phyloP scores from a whole-genome alignment of 2,113 vertebrate genomes.

The Prietella phreatophila region DNA sequence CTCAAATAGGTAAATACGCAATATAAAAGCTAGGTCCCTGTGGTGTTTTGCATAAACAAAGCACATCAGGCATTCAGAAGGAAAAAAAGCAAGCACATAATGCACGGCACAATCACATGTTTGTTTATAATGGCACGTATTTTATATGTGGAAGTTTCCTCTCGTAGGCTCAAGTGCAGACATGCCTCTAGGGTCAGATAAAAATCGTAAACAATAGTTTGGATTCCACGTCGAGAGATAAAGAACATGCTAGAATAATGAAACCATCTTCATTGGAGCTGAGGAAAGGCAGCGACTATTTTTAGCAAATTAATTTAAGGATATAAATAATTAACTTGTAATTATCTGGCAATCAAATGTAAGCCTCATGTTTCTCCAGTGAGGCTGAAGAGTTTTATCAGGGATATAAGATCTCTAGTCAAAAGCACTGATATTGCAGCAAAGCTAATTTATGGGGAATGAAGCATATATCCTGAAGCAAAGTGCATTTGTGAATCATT shows the following conservation, averaged over 20 bases:
- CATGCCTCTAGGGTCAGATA: not conserved
- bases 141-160: not conserved
- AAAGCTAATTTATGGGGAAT: no score
- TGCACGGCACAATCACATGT: no score
- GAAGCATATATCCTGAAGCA: no score
- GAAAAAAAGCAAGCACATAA: not conserved
- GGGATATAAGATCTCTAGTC: not conserved
- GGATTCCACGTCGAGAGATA: conserved; percentile 45
- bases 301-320: conserved; percentile 80
- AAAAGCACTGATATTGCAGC: not conserved
- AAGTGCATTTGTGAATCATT: no score
- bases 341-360: conserved; percentile 79
- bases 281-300: conserved; percentile 69
- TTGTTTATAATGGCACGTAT: not conserved
- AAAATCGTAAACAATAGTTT: not conserved
- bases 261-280: conserved; percentile 66
- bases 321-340: conserved; percentile 83
- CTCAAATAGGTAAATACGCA: not conserved
- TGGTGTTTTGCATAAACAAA: not conserved
- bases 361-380: conserved; percentile 65
- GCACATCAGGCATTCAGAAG: no score
- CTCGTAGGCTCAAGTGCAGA: not conserved
- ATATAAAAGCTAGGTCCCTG: not conserved
- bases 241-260: conserved; percentile 58
- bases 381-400: conserved; percentile 42